Evolutionary conservation across 2,888 invertebrate species (phyloP).

Genomic region (Philonicus albiceps): DNA sequence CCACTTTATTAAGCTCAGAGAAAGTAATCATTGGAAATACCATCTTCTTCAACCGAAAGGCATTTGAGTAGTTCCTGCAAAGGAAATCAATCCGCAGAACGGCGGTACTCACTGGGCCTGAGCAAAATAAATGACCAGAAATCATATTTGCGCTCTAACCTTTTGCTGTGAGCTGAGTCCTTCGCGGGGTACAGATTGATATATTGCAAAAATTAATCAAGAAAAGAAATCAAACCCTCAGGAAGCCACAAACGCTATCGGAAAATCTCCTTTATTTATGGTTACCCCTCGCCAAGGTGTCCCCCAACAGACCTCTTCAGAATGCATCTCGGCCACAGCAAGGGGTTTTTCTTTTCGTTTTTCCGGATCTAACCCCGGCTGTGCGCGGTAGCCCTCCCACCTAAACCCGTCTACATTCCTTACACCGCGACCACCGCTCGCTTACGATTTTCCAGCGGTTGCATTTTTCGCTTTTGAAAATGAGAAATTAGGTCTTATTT

Average conservation of each 20-base stretch:
- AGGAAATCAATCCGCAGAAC: neutral
- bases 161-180: neutral
- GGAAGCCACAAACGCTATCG: neutral
- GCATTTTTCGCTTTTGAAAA: slow-evolving; percentile 9
- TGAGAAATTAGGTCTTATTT: slow-evolving; percentile 31
- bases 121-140: neutral
- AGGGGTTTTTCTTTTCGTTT: neutral
- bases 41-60: neutral
- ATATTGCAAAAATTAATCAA: neutral
- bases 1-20: neutral
- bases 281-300: neutral
- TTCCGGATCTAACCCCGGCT: neutral
- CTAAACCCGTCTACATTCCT: neutral
- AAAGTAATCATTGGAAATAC: neutral
- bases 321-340: neutral
- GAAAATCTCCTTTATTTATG: neutral
- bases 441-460: slow-evolving; percentile 16
- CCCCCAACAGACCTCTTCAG: neutral
- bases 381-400: neutral
- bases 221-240: neutral
- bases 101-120: neutral
- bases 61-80: neutral
- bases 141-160: neutral
- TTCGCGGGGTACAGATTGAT: neutral
- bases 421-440: neutral